Evolutionary conservation across 2,888 invertebrate genomes (phyloP), one percentile per base, ranked within the genome.

Genomic region (Hoplodrina blanda): DNA sequence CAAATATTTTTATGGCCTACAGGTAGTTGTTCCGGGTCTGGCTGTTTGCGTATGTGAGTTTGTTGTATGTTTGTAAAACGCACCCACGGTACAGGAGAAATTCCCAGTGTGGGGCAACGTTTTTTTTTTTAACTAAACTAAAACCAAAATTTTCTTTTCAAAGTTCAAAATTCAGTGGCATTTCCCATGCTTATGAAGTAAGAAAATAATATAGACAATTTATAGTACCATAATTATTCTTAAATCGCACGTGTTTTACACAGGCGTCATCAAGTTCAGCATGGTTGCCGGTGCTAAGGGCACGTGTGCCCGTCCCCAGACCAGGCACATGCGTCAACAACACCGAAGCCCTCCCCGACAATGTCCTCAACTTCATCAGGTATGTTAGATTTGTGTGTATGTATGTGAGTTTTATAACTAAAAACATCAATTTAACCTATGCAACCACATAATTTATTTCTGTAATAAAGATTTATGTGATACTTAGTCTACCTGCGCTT

Each of bases 281-380:
- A 30, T 98, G 98, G 97, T 91, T 97, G 78, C 97, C 97, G 0
- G 97, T 97, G 37, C 92, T 97, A 17, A 95, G 96, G 50, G 96
- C 96, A 52, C 94, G 96, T 73, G 97, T 97, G 20, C 97, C 97
- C 1, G 96, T 96, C 68, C 97, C 97, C 13, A 91, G 97, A 25
- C 97, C 97, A 0, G 97, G 97, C 76, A 96, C 97, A 72, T 97
- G 97, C 89, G 97, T 97, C 83, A 96, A 97, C 88, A 97, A 97
- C 87, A 97, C 97, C 0, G 97, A 97, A 80, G 95, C 96, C 0
- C 91, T 97, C 15, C 97, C 97, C 5, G 97, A 97, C 85, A 96
- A 96, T 79, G 97, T 97, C 50, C 95, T 97, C 76, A 97, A 97
- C 90, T 98, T 98, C 88, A 97, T 97, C 87, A 97, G 97, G 96